Conservation (phyloP, 2,888 invertebrate species). For the Tubulanus polymorphus region DNA sequence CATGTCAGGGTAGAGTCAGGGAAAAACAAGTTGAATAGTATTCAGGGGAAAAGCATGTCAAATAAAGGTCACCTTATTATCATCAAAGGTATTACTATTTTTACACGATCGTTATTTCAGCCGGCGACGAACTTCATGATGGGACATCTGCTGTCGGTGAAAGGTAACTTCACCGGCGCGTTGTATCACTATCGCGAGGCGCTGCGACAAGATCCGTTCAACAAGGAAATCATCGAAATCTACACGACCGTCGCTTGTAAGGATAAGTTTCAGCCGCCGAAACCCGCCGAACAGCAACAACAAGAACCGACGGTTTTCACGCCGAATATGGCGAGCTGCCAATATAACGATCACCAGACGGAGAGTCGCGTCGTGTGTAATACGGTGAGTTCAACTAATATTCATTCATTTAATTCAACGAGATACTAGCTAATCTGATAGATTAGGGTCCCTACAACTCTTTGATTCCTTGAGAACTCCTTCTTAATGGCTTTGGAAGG, state of each 20-base stretch:
- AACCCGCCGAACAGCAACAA: conserved; percentile 4
- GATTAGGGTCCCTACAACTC: neutral
- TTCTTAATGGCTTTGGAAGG: too few species aligned
- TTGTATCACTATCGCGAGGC: conserved; percentile 46
- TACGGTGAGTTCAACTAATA: conserved; percentile 29
- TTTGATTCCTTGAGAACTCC: too few species aligned
- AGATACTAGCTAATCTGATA: neutral
- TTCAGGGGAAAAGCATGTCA: too few species aligned
- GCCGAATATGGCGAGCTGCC: too few species aligned
- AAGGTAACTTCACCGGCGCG: conserved; percentile 58
- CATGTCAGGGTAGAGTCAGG: too few species aligned
- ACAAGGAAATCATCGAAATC: conserved; percentile 36
- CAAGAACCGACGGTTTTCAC: too few species aligned
- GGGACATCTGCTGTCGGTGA: conserved; percentile 63
- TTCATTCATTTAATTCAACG: neutral
- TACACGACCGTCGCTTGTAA: conserved; percentile 47
- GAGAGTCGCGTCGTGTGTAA: conserved; percentile 47
- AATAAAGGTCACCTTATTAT: too few species aligned
- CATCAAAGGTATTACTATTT: too few species aligned
- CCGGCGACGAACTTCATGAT: conserved; percentile 70
- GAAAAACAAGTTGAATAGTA: too few species aligned
- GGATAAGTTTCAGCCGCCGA: conserved; percentile 42
- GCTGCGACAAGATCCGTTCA: conserved; percentile 39
- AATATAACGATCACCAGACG: conserved; percentile 22
- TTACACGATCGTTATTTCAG: too few species aligned